Evolutionary conservation across 2,888 invertebrate genomes (phyloP).

Genomic region (Laspeyria flexula): DNA sequence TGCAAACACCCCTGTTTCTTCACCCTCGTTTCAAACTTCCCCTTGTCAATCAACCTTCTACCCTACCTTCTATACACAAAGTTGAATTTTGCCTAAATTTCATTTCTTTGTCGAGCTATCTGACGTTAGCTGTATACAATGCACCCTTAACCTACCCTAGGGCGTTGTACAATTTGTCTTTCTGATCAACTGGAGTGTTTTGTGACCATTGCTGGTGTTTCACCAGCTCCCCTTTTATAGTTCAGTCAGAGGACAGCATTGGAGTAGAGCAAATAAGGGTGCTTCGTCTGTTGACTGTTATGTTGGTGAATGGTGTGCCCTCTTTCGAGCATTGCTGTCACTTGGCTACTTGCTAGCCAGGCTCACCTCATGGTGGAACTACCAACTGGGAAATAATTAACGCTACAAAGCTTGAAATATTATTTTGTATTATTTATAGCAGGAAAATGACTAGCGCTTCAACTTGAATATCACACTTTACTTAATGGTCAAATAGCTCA

Average conservation of each 20-base stretch:
- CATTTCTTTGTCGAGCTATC: slow-evolving; percentile 53
- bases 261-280: slow-evolving; percentile 6
- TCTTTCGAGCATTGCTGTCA: slow-evolving; percentile 70
- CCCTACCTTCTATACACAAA: slow-evolving; percentile 27
- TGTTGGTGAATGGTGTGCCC: slow-evolving; percentile 60
- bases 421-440: slow-evolving; percentile 13
- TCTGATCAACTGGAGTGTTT: slow-evolving; percentile 26
- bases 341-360: slow-evolving; percentile 61
- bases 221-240: background rate
- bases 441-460: too few species aligned
- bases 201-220: slow-evolving; percentile 52
- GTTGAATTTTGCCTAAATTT: slow-evolving; percentile 23
- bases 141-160: slow-evolving; percentile 82
- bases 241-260: slow-evolving; percentile 10
- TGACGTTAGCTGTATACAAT: slow-evolving; percentile 70
- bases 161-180: slow-evolving; percentile 46
- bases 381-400: slow-evolving; percentile 45
- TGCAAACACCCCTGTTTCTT: slow-evolving; percentile 80
- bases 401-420: slow-evolving; percentile 37
- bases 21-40: slow-evolving; percentile 59
- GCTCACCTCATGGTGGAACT: slow-evolving; percentile 54
- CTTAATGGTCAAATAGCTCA: background rate
- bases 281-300: slow-evolving; percentile 10
- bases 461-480: too few species aligned
- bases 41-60: slow-evolving; percentile 29